Conservation (phyloP, 53 echinoderm and acorn worm genomes). For the Antedon mediterranea region DNA sequence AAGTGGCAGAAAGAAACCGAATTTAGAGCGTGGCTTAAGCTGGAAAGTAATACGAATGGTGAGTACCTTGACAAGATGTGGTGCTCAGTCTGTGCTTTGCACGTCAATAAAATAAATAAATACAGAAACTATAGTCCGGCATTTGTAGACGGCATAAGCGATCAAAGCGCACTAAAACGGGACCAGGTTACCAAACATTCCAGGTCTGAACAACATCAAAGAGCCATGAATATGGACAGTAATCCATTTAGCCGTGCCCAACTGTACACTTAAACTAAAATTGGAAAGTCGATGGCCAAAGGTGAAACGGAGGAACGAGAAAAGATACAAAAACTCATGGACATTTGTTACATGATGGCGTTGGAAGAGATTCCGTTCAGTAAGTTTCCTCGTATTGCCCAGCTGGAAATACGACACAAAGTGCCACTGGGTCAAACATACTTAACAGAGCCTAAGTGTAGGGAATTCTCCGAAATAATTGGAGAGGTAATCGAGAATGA, state of each 20-base stretch:
- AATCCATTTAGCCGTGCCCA: too few species aligned
- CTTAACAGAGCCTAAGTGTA: neutral
- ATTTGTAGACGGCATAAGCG: too few species aligned
- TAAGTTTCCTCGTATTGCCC: neutral
- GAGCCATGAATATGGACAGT: too few species aligned
- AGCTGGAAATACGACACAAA: neutral
- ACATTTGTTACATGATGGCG: neutral
- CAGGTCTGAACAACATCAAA: too few species aligned
- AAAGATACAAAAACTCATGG: neutral
- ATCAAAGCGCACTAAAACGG: too few species aligned
- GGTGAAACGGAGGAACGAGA: neutral
- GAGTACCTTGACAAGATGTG: neutral
- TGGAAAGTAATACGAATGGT: neutral
- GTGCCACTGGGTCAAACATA: neutral
- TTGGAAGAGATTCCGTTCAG: neutral
- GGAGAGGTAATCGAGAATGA: neutral
- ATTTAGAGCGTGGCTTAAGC: too few species aligned
- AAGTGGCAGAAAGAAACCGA: too few species aligned
- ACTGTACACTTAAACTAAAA: too few species aligned
- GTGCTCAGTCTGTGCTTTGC: too few species aligned
- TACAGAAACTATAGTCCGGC: too few species aligned
- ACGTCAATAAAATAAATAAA: too few species aligned
- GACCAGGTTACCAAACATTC: too few species aligned
- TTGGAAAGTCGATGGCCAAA: neutral
- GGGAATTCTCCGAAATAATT: neutral